These are phyloP conservation scores for Theonella swinhoei DNA, from an alignment of 37 sponge, comb jelly and placozoan species.

Conservation along the genomic window DNA sequence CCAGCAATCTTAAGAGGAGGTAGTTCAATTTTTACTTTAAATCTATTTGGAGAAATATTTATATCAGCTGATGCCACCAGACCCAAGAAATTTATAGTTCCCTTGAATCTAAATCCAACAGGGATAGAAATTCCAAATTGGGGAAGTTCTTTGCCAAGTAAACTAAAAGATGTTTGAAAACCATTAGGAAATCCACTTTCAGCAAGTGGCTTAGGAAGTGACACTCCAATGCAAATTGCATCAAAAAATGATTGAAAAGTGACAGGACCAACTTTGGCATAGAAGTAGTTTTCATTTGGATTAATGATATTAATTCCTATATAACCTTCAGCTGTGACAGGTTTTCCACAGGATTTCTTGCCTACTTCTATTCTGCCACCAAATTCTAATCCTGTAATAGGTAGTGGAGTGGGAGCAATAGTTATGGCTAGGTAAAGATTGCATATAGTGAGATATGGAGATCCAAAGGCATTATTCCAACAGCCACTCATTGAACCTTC, in stretches of 20 bases:
- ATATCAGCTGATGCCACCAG: background rate
- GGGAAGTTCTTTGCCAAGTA: background rate
- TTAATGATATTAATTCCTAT: background rate
- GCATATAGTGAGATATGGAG: conserved; percentile 16
- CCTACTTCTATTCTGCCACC: background rate
- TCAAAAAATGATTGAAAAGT: background rate
- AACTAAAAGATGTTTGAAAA: background rate
- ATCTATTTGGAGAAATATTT: background rate
- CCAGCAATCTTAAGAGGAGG: background rate
- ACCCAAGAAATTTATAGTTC: background rate
- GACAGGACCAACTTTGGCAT: background rate
- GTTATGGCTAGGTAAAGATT: background rate
- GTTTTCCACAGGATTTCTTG: background rate
- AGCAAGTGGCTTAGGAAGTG: background rate
- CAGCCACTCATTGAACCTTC: conserved; percentile 36
- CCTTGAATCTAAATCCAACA: background rate
- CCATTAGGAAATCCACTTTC: conserved; percentile 12
- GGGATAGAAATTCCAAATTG: background rate
- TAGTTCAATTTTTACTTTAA: background rate
- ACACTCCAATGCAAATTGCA: background rate
- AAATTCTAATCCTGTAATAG: background rate
- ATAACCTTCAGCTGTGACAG: background rate
- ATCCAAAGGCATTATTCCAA: conserved; percentile 44
- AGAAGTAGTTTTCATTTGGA: background rate
- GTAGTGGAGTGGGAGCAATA: conserved; percentile 8